These are phyloP conservation scores for Varanus salvator DNA, from an alignment of 2,113 vertebrate species.

Conservation along the genomic window DNA sequence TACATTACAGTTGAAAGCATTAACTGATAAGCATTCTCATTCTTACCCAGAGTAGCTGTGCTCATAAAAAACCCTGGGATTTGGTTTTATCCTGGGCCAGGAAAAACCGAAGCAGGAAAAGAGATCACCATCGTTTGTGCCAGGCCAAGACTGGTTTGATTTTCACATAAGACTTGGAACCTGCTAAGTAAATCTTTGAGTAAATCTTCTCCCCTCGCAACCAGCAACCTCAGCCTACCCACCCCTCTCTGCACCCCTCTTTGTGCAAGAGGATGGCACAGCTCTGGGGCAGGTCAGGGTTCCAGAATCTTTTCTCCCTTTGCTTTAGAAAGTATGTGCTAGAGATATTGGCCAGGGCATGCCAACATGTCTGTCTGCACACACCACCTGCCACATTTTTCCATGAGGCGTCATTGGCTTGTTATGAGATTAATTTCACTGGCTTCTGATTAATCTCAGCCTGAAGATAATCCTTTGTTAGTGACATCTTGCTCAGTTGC, in stretches of 20 bases:
- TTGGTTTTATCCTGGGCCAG: neutral
- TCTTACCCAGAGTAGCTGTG: neutral
- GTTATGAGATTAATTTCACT: slow-evolving; percentile 15
- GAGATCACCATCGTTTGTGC: neutral
- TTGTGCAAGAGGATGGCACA: neutral
- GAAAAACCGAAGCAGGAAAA: neutral
- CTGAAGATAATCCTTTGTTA: slow-evolving; percentile 23
- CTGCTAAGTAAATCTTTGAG: neutral
- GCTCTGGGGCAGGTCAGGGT: neutral
- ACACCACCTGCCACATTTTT: slow-evolving; percentile 1
- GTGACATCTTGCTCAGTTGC: slow-evolving; percentile 22
- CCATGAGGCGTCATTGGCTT: neutral
- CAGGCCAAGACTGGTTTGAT: neutral
- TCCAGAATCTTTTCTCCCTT: neutral
- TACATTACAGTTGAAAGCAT: slow-evolving; percentile 17
- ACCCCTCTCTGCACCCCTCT: neutral
- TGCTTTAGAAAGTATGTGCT: slow-evolving; percentile 1
- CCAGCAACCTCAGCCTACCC: neutral
- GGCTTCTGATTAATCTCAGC: slow-evolving; percentile 6
- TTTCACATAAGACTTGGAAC: neutral
- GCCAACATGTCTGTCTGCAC: slow-evolving; percentile 4
- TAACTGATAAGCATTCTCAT: slow-evolving; percentile 23
- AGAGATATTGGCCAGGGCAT: slow-evolving; percentile 1
- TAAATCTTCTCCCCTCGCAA: neutral
- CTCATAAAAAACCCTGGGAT: neutral